A percentile compares a stretch with the other conserved stretches of the same genome.
These are phyloP conservation scores for Dinocampus coccinellae DNA, from an alignment of 2,888 invertebrate genomes.

Conservation along the genomic window DNA sequence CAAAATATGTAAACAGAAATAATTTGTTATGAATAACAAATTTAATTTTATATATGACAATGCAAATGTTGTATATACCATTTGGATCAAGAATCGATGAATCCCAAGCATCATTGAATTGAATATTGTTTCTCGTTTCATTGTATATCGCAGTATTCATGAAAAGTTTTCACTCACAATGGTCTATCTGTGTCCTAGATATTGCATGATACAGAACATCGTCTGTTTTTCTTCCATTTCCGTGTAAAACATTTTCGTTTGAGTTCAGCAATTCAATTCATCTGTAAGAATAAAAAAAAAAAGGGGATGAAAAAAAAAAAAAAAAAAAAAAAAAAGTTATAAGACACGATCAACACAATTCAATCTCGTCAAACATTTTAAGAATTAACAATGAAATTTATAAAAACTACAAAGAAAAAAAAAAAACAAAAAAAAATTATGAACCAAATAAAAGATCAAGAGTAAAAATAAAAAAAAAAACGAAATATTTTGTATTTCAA, in stretches of 20 bases:
- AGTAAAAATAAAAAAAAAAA: background rate
- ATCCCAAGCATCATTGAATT: background rate
- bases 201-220: constrained; percentile 7
- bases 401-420: background rate
- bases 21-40: background rate
- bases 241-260: constrained; percentile 4
- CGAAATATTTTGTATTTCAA: background rate
- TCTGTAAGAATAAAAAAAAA: background rate
- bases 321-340: background rate
- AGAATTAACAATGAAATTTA: background rate
- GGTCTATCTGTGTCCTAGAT: constrained; percentile 5
- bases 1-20: background rate
- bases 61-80: background rate
- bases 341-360: background rate
- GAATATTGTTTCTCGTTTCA: background rate
- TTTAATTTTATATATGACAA: background rate
- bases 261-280: constrained; percentile 2
- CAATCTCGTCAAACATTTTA: background rate
- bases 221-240: background rate
- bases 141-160: background rate
- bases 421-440: background rate
- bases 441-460: background rate
- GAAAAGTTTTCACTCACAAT: constrained; percentile 21
- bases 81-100: constrained; percentile 9
- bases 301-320: background rate